Conservation (phyloP, 1,140 invertebrate species). For the Odontomachus brunneus region DNA sequence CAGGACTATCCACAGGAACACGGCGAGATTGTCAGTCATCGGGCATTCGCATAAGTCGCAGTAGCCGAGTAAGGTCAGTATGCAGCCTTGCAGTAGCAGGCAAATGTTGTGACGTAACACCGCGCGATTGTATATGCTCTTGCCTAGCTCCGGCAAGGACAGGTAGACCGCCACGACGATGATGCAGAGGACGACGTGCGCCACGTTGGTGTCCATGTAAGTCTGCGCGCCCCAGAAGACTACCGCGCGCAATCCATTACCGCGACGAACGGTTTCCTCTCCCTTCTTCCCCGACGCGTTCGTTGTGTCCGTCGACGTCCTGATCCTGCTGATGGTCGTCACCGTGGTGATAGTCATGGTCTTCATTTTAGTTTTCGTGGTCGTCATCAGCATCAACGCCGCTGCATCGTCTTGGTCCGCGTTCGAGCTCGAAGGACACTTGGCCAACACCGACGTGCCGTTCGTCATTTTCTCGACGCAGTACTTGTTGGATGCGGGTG, state of each 20-base stretch:
- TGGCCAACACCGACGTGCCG: constrained; percentile 70
- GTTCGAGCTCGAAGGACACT: constrained; percentile 51
- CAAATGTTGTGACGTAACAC: constrained; percentile 79
- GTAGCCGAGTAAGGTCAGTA: constrained; percentile 70
- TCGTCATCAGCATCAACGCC: constrained; percentile 2
- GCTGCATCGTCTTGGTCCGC: not conserved
- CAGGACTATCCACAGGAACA: constrained; percentile 74
- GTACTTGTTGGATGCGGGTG: constrained; percentile 8
- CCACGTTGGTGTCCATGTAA: constrained; percentile 79
- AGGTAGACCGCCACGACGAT: constrained; percentile 76
- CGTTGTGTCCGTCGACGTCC: not conserved
- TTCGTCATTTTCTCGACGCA: constrained; percentile 72
- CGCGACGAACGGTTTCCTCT: not conserved
- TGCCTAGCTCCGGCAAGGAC: constrained; percentile 72
- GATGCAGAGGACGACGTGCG: constrained; percentile 76
- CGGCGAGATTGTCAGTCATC: constrained; percentile 62
- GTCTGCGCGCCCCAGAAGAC: constrained; percentile 79
- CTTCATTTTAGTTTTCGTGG: constrained; percentile 17
- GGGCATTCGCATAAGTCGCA: constrained; percentile 67
- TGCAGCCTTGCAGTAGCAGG: constrained; percentile 71
- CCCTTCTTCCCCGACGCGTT: not conserved
- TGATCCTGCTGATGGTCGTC: constrained; percentile 12
- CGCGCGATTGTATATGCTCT: constrained; percentile 75
- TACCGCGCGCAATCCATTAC: constrained; percentile 56
- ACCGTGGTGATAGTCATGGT: too few species aligned